Percentiles rank a stretch among this genome's conserved stretches.
phyloP scores from a whole-genome alignment of 2,797 vertebrate species.

The Denticeps clupeoides region DNA sequence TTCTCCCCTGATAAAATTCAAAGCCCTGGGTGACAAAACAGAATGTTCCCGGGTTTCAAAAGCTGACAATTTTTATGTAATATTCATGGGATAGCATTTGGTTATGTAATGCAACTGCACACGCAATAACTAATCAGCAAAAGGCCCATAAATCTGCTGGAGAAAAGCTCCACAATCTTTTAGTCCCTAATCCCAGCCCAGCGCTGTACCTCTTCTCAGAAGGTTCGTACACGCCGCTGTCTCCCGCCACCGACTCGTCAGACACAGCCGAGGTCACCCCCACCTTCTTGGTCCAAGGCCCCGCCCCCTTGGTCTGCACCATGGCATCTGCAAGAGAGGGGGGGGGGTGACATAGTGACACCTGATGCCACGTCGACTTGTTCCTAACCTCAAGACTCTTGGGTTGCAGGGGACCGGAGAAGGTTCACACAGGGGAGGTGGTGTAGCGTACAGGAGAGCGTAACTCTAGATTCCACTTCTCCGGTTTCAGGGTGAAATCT shows the following conservation, averaged over 20 bases:
- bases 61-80: too few species aligned
- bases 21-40: too few species aligned
- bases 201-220: conserved; percentile 72
- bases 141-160: too few species aligned
- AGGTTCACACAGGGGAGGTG: conserved; percentile 4
- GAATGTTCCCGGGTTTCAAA: too few species aligned
- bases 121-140: too few species aligned
- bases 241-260: conserved; percentile 89
- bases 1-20: too few species aligned
- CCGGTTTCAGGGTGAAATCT: conserved; percentile 11
- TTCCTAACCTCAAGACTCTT: conserved; percentile 23
- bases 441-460: conserved; percentile 1
- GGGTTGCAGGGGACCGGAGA: too few species aligned
- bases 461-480: conserved; percentile 13
- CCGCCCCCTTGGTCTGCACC: conserved; percentile 39
- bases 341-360: conserved; percentile 20
- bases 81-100: too few species aligned
- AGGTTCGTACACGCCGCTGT: conserved; percentile 89
- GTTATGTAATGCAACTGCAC: too few species aligned
- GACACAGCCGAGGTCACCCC: conserved; percentile 88
- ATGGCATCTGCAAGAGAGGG: conserved; percentile 33
- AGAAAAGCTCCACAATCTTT: too few species aligned
- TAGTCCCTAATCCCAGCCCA: too few species aligned
- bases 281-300: conserved; percentile 60
- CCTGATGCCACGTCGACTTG: conserved; percentile 23